Percentiles rank a stretch among this genome's conserved stretches.
Conservation (phyloP, 2,797 vertebrate species). For the Eulemur coronatus region DNA sequence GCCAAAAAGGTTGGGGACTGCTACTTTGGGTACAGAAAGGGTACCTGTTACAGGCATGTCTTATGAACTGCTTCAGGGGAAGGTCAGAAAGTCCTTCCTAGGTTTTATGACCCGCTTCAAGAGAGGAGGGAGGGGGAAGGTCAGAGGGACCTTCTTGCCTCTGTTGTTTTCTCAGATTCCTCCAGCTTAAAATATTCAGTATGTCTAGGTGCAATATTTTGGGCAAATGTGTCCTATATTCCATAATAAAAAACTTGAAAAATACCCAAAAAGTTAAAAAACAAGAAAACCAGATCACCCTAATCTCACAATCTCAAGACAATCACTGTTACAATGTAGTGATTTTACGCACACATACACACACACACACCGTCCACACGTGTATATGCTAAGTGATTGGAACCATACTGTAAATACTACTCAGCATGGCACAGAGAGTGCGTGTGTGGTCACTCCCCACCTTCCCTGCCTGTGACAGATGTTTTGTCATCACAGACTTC, state of each 20-base stretch:
- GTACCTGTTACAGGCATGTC: not conserved
- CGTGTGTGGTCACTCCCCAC: not conserved
- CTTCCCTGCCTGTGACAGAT: not conserved
- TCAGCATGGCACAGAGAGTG: not conserved
- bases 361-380: rapidly evolving
- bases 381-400: not conserved
- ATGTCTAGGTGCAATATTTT: not conserved
- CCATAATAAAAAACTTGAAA: not conserved
- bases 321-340: not conserved
- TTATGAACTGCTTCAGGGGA: not conserved
- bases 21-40: not conserved
- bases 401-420: too few species aligned
- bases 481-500: not conserved
- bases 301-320: not conserved
- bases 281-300: not conserved
- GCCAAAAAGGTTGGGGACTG: too few species aligned
- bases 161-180: not conserved
- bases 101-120: not conserved
- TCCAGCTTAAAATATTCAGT: not conserved
- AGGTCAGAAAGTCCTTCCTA: not conserved
- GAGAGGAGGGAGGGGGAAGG: not conserved
- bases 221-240: not conserved
- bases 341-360: not conserved
- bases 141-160: not conserved
- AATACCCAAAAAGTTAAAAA: not conserved